A percentile compares a stretch with the other conserved stretches of the same genome.
phyloP scores from a whole-genome alignment of 2,113 vertebrate species.

The Promerops cafer region DNA sequence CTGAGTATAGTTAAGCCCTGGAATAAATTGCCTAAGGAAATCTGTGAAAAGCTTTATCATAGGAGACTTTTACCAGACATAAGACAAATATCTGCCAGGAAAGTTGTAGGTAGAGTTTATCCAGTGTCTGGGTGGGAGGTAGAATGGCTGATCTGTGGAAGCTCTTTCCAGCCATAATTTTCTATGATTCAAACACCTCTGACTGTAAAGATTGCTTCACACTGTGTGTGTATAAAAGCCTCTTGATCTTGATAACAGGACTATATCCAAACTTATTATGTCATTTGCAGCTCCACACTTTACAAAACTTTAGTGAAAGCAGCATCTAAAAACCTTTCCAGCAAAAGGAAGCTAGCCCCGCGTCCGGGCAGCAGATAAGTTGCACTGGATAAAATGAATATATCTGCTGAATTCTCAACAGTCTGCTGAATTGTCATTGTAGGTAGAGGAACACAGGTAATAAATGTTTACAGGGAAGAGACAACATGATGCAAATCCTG shows the following conservation, averaged over 20 bases:
- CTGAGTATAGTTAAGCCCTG: background rate
- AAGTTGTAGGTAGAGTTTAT: background rate
- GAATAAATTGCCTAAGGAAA: background rate
- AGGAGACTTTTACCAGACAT: background rate
- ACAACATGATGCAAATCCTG: background rate
- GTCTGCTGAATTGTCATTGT: background rate
- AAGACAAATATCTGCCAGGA: background rate
- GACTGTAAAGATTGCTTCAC: background rate
- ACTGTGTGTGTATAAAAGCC: background rate
- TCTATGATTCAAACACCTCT: slow-evolving; percentile 17
- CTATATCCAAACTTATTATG: background rate
- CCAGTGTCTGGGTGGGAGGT: background rate
- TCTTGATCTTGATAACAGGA: background rate
- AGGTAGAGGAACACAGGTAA: background rate
- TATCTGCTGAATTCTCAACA: background rate
- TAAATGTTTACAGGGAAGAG: background rate
- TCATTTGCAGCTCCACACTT: background rate
- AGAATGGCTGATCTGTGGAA: background rate
- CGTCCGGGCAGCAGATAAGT: background rate
- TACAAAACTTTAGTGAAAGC: background rate
- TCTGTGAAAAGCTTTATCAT: background rate
- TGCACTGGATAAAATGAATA: background rate
- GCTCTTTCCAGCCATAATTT: background rate
- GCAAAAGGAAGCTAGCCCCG: background rate
- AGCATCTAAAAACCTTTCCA: background rate